Evolutionary conservation across 2,888 invertebrate genomes (phyloP).

Genomic region (Microdon myrmicae): DNA sequence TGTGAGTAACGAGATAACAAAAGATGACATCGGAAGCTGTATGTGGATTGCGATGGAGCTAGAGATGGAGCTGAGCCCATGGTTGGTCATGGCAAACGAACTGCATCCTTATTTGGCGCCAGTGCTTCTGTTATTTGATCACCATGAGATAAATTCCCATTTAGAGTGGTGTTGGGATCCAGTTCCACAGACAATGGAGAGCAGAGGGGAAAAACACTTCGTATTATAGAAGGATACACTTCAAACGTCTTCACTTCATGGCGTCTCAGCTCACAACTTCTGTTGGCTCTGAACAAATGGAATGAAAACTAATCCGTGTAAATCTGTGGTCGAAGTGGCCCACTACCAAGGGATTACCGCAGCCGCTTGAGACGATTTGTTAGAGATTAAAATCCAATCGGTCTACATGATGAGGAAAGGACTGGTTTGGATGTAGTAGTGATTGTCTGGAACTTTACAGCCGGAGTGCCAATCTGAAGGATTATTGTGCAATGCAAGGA

Average conservation of each 20-base stretch:
- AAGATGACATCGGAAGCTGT: slow-evolving; percentile 24
- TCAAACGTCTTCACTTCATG: too few species aligned
- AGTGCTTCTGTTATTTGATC: slow-evolving; percentile 48
- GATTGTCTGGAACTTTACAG: too few species aligned
- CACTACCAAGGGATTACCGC: slow-evolving; percentile 34
- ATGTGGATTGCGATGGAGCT: slow-evolving; percentile 8
- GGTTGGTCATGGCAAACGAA: too few species aligned
- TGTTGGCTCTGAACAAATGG: slow-evolving; percentile 32
- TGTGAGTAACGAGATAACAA: slow-evolving; percentile 37
- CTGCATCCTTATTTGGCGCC: slow-evolving; percentile 44
- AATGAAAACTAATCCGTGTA: slow-evolving; percentile 50
- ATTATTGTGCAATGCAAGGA: too few species aligned
- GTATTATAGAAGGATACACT: too few species aligned
- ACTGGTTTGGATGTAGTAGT: slow-evolving; percentile 13
- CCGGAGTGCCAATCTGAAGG: too few species aligned
- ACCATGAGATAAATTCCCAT: slow-evolving; percentile 45
- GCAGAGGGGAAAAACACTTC: too few species aligned
- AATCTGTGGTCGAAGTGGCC: slow-evolving; percentile 31
- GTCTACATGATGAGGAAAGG: slow-evolving; percentile 41
- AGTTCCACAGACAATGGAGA: slow-evolving; percentile 16
- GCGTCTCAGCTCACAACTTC: slow-evolving; percentile 27
- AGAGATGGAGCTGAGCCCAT: too few species aligned
- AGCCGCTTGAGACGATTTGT: slow-evolving; percentile 46
- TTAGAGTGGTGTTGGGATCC: slow-evolving; percentile 22
- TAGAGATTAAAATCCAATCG: slow-evolving; percentile 51